Conservation (phyloP, 2,888 invertebrate genomes). For the Carterocephalus palaemon region DNA sequence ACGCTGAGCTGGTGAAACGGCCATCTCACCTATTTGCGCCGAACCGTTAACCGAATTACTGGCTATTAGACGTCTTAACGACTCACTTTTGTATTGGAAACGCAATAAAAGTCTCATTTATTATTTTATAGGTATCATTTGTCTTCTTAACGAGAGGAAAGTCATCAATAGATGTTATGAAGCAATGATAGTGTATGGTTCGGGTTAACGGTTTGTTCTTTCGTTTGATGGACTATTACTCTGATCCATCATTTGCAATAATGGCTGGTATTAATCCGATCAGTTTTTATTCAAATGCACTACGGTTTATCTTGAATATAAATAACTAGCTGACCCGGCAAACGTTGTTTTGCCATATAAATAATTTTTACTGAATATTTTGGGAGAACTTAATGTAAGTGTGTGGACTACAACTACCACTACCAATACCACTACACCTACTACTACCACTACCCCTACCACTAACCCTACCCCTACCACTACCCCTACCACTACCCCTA, state of each 20-base stretch:
- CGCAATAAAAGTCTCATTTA: conserved; percentile 56
- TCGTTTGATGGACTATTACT: conserved; percentile 28
- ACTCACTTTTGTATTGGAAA: conserved; percentile 49
- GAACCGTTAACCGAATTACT: conserved; percentile 39
- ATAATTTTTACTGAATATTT: no score
- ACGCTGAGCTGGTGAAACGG: conserved; percentile 13
- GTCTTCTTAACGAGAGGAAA: conserved; percentile 48
- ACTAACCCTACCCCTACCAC: no score
- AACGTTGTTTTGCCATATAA: no score
- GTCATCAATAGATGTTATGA: conserved; percentile 40
- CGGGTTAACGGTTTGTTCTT: conserved; percentile 32
- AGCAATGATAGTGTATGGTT: conserved; percentile 32
- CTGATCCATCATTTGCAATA: neutral
- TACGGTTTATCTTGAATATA: no score
- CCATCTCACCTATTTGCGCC: conserved; percentile 26
- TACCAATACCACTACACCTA: no score
- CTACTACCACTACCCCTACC: no score
- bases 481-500: no score
- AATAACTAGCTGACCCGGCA: no score
- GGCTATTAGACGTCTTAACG: conserved; percentile 50
- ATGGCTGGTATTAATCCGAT: no score
- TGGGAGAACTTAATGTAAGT: no score
- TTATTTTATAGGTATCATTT: conserved; percentile 57
- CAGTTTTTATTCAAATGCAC: no score
- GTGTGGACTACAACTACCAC: no score